These are phyloP conservation scores for Bradypodion pumilum DNA, from an alignment of 2,797 vertebrate species.

Conservation along the genomic window DNA sequence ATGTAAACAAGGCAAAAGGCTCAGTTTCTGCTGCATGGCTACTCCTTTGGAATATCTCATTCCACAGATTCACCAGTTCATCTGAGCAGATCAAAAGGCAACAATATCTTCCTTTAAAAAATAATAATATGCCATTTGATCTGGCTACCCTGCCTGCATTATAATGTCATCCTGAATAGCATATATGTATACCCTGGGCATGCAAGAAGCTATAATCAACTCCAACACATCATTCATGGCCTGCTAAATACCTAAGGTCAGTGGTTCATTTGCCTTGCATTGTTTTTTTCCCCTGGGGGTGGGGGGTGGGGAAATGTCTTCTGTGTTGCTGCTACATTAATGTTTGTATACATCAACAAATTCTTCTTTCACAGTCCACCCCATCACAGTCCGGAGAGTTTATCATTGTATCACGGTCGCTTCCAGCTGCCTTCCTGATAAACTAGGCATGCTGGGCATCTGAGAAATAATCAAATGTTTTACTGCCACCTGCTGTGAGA, in stretches of 20 bases:
- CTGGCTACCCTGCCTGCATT: constrained; percentile 40
- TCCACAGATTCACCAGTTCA: not conserved
- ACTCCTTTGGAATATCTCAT: not conserved
- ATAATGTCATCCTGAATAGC: constrained; percentile 23
- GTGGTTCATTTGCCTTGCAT: constrained; percentile 22
- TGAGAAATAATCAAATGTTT: not conserved
- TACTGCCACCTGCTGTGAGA: constrained; percentile 33
- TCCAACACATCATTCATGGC: not conserved
- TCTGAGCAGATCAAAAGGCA: not conserved
- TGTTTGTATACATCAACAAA: not conserved
- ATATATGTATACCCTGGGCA: not conserved
- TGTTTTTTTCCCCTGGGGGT: too few relatives aligned
- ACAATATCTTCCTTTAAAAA: not conserved
- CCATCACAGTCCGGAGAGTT: not conserved
- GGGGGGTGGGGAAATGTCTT: constrained; percentile 6
- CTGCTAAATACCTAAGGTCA: constrained; percentile 1
- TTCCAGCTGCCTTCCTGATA: not conserved
- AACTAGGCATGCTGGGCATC: not conserved
- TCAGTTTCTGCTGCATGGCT: not conserved
- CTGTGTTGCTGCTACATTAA: not conserved
- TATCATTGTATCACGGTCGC: not conserved
- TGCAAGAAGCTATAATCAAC: constrained; percentile 25
- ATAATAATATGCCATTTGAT: not conserved
- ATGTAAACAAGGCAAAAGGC: too few relatives aligned
- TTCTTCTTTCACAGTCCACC: not conserved